Evolutionary conservation across 2,888 invertebrate genomes (phyloP), one percentile per base, ranked within the genome.

Genomic region (Neelides folsomi): DNA sequence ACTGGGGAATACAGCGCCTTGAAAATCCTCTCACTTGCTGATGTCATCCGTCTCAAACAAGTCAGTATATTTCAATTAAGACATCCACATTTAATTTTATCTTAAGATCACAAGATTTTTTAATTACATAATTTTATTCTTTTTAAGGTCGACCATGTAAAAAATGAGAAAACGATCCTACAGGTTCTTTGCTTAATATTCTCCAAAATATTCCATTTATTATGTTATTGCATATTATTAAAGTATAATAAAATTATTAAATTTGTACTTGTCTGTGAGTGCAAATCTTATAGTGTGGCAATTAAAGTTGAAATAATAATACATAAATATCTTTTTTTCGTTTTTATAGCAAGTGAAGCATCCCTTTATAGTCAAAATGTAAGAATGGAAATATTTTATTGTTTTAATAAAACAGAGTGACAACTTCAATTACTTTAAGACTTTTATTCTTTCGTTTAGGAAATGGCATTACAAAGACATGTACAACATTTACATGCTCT

Each of bases 361-460:
- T 76, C 95, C 95, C 49, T 97, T 97, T 74, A 83, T 97, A 68
- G 92, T 97, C 52, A 88, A 89, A 71, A 76, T 92, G 88, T 89
- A 75, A 82, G 86, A 76, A 7, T 40, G n/a, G 4, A 16, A 37
- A 5, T 27, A 27, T 7, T 35, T 49, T n/a, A n/a, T 27, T 41
- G 20, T 19, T 44, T 18, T 27, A 35, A 44, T 18, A n/a, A 27
- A 35, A 18, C 5, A 41, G 16, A 46, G 38, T n/a, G 19, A 37
- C 19, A 16, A 19, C 5, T 15, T 18, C 10, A 45, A 45, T 6
- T 19, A 27, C 37, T 45, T 19, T 18, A 39, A 34, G 40, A 7
- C 15, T 46, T 8, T 3, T 6, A 1, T 39, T 13, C 5, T 48
- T 13, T 48, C 6, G 1, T 40, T 40, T 13, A 53, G 53, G 53